Conservation (phyloP, 2,888 invertebrate species). For the Miltochrista miniata region DNA sequence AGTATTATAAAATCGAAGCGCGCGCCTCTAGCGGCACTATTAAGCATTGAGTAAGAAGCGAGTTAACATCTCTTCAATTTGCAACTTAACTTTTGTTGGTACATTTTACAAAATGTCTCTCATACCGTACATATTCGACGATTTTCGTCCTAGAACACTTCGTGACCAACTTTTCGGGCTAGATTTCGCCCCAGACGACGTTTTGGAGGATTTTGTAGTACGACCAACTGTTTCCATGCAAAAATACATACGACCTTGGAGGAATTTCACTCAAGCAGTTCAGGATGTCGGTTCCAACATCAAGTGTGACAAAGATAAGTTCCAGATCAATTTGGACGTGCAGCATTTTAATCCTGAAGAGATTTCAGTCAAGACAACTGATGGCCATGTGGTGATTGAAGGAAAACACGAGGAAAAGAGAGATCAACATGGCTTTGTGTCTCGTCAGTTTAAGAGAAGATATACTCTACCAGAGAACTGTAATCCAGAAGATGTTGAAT, state of each 20-base stretch:
- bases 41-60: conserved; percentile 32
- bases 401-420: conserved; percentile 91
- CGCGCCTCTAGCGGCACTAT: conserved; percentile 37
- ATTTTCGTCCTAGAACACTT: conserved; percentile 59
- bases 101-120: conserved; percentile 56
- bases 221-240: conserved; percentile 52
- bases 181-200: conserved; percentile 65
- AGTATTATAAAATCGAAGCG: conserved; percentile 51
- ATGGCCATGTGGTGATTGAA: conserved; percentile 87
- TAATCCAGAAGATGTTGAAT: conserved; percentile 87
- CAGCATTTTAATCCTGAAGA: conserved; percentile 91
- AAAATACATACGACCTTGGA: conserved; percentile 68
- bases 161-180: conserved; percentile 69
- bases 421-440: conserved; percentile 89
- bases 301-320: conserved; percentile 81
- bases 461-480: conserved; percentile 90
- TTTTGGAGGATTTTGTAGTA: conserved; percentile 61
- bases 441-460: conserved; percentile 89
- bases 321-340: conserved; percentile 89
- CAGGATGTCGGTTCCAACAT: conserved; percentile 82
- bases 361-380: conserved; percentile 89
- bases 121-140: conserved; percentile 64
- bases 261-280: conserved; percentile 64
- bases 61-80: conserved; percentile 1
- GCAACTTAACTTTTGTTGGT: conserved; percentile 12